Percentiles rank a stretch among this genome's conserved stretches.
These are phyloP conservation scores for Akabosia matsudoensis DNA, from an alignment of 1,140 invertebrate species.

Conservation along the genomic window DNA sequence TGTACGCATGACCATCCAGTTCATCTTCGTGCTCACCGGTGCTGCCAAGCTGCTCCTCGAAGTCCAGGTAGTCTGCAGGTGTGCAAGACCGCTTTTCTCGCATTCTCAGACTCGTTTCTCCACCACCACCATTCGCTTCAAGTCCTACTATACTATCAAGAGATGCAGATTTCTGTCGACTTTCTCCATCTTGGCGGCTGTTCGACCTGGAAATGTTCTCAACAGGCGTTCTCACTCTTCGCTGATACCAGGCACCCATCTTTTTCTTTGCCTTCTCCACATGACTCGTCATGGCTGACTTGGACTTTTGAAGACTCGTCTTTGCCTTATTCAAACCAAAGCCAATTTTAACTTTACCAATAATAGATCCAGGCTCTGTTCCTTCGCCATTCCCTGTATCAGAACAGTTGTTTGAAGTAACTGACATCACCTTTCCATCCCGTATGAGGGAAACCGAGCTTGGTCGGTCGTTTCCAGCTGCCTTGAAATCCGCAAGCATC, in stretches of 20 bases:
- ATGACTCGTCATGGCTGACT: slow-evolving; percentile 10
- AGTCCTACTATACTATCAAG: background rate
- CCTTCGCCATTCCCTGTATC: slow-evolving; percentile 4
- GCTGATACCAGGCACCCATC: slow-evolving; percentile 38
- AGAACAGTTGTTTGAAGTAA: slow-evolving; percentile 21
- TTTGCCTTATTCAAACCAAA: slow-evolving; percentile 26
- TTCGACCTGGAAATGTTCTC: slow-evolving; percentile 4
- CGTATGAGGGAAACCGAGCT: background rate
- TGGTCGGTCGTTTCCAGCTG: slow-evolving; percentile 8
- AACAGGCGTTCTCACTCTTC: slow-evolving; percentile 38
- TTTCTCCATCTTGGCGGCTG: background rate
- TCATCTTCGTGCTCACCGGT: no score
- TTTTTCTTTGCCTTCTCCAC: slow-evolving; percentile 24
- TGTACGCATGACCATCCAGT: background rate
- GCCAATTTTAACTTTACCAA: slow-evolving; percentile 16
- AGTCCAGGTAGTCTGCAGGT: background rate
- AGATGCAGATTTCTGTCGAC: background rate
- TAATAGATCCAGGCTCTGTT: slow-evolving; percentile 10
- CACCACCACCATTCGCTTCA: background rate
- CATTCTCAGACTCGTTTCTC: background rate
- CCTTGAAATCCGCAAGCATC: slow-evolving; percentile 42
- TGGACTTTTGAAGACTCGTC: slow-evolving; percentile 12
- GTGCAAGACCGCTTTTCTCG: background rate
- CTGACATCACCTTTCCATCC: background rate
- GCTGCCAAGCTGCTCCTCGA: no score